These are phyloP conservation scores for Darevskia nairensis DNA, from an alignment of 2,797 vertebrate genomes.

Conservation along the genomic window DNA sequence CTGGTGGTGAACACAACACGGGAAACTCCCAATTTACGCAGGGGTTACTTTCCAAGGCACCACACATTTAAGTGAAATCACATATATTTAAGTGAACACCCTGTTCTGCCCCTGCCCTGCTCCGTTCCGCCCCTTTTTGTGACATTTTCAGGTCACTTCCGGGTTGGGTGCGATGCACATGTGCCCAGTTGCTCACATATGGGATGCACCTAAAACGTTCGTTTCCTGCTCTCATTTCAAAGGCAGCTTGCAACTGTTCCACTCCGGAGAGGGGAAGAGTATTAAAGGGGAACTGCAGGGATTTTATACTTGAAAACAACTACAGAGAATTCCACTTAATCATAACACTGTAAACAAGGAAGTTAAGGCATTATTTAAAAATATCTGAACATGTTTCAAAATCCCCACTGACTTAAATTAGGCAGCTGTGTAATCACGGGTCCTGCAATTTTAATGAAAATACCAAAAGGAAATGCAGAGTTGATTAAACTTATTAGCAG, in stretches of 20 bases:
- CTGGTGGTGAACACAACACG: slow-evolving; percentile 1
- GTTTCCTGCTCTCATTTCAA: neutral
- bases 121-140: no score
- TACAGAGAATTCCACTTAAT: slow-evolving; percentile 67
- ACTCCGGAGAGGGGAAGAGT: neutral
- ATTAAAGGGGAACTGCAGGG: slow-evolving; percentile 8
- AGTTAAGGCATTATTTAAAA: slow-evolving; percentile 72
- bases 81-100: no score
- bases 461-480: slow-evolving; percentile 72
- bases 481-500: slow-evolving; percentile 73
- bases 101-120: no score
- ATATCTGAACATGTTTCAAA: slow-evolving; percentile 72
- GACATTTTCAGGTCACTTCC: no score
- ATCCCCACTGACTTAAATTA: slow-evolving; percentile 74
- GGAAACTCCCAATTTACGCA: no score
- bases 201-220: no score
- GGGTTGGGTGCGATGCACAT: no score
- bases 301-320: slow-evolving; percentile 60
- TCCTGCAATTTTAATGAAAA: slow-evolving; percentile 75
- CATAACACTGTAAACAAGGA: slow-evolving; percentile 73
- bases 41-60: no score
- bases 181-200: no score
- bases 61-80: no score
- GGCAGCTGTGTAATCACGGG: slow-evolving; percentile 75
- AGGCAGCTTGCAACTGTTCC: slow-evolving; percentile 32